Evolutionary conservation across 2,888 invertebrate species (phyloP).

Genomic region (Drosophila multiciliata): DNA sequence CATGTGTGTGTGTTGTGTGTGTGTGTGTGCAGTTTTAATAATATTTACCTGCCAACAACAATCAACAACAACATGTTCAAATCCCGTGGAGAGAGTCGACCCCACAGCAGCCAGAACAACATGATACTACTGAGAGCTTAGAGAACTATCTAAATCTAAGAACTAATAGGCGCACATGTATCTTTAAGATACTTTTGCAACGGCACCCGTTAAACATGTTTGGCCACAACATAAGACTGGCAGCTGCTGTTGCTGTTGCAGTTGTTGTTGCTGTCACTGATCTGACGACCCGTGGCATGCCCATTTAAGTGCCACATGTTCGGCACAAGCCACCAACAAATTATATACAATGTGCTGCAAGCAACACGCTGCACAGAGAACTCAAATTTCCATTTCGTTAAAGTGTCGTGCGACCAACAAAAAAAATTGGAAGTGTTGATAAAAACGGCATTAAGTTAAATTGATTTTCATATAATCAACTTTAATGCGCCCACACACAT

Average conservation of each 20-base stretch:
- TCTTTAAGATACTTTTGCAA: slow-evolving; percentile 19
- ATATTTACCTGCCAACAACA: slow-evolving; percentile 65
- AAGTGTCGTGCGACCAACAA: slow-evolving; percentile 51
- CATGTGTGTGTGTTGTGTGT: slow-evolving; percentile 35
- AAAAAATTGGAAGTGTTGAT: slow-evolving; percentile 21
- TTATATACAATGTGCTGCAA: slow-evolving; percentile 51
- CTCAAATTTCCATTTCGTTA: slow-evolving; percentile 63
- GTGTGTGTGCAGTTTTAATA: slow-evolving; percentile 40
- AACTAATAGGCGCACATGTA: slow-evolving; percentile 53
- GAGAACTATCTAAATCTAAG: slow-evolving; percentile 22
- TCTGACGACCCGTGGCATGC: slow-evolving; percentile 56
- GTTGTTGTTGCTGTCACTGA: slow-evolving; percentile 41
- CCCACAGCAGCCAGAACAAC: slow-evolving; percentile 25
- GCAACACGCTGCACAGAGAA: slow-evolving; percentile 35
- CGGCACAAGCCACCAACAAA: slow-evolving; percentile 60
- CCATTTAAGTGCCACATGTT: slow-evolving; percentile 76
- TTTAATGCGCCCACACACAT: slow-evolving; percentile 52
- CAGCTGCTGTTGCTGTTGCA: slow-evolving; percentile 57
- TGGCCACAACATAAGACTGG: slow-evolving; percentile 59
- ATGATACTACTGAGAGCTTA: not conserved
- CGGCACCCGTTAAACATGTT: slow-evolving; percentile 65
- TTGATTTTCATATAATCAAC: slow-evolving; percentile 66
- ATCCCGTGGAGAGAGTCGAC: slow-evolving; percentile 15
- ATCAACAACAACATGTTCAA: slow-evolving; percentile 28
- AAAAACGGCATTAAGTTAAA: slow-evolving; percentile 60